These are phyloP conservation scores for Sebastolobus alascanus DNA, from an alignment of 2,797 vertebrate genomes.

Conservation along the genomic window DNA sequence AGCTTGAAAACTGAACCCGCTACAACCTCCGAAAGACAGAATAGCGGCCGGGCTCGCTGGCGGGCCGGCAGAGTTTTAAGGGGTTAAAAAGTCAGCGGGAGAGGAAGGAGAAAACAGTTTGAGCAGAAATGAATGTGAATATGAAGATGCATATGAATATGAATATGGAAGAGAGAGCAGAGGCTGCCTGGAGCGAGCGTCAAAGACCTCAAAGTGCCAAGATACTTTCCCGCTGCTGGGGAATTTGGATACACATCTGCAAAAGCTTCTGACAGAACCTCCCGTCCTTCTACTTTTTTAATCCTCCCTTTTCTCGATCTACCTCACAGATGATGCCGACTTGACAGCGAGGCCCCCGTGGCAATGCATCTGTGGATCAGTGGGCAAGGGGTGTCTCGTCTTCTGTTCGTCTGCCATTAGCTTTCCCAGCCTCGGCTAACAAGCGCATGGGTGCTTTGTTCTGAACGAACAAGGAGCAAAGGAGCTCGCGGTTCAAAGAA, in stretches of 20 bases:
- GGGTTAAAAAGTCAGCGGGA: slow-evolving; percentile 36
- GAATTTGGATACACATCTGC: slow-evolving; percentile 45
- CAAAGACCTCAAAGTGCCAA: slow-evolving; percentile 53
- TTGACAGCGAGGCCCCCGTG: slow-evolving; percentile 65
- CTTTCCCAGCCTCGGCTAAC: slow-evolving; percentile 49
- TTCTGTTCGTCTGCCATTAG: slow-evolving; percentile 52
- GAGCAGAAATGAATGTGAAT: slow-evolving; percentile 37
- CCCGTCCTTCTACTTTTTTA: slow-evolving; percentile 3
- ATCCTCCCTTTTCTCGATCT: background rate
- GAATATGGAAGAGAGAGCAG: slow-evolving; percentile 48
- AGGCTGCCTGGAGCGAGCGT: slow-evolving; percentile 29
- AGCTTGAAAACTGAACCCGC: no score
- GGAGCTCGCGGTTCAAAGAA: slow-evolving; percentile 56
- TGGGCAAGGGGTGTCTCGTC: slow-evolving; percentile 17
- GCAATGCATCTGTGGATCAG: slow-evolving; percentile 49
- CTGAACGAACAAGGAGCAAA: slow-evolving; percentile 31
- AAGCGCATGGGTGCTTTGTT: slow-evolving; percentile 63
- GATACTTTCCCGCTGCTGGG: slow-evolving; percentile 29
- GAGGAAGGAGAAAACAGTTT: slow-evolving; percentile 24
- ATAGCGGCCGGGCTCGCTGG: no score
- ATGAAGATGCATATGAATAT: slow-evolving; percentile 44
- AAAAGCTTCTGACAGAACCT: slow-evolving; percentile 45
- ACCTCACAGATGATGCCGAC: slow-evolving; percentile 46
- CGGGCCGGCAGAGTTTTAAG: no score
- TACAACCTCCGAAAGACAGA: no score